phyloP scores from a whole-genome alignment of 2,113 vertebrate genomes.

The Amblyornis subalaris region DNA sequence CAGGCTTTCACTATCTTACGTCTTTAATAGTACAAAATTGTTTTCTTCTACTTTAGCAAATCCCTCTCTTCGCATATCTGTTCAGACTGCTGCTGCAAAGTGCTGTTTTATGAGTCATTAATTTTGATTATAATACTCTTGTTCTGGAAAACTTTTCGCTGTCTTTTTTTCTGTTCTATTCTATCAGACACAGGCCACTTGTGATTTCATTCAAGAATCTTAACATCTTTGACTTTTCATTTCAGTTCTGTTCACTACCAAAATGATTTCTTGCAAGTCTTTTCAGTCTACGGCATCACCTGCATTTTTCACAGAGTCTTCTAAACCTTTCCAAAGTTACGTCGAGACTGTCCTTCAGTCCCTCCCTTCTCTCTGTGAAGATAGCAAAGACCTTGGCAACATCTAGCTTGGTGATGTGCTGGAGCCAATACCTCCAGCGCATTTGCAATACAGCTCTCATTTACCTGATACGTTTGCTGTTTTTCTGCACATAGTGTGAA shows the following conservation, averaged over 20 bases:
- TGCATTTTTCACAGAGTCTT: neutral
- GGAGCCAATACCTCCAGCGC: neutral
- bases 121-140: neutral
- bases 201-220: neutral
- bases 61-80: neutral
- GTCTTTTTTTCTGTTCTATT: neutral
- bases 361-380: neutral
- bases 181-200: neutral
- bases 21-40: neutral
- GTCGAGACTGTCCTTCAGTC: neutral
- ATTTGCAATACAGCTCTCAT: neutral
- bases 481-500: neutral
- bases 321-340: neutral
- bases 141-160: neutral
- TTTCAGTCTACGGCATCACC: neutral
- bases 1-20: neutral
- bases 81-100: neutral
- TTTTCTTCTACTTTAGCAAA: constrained; percentile 6
- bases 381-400: neutral
- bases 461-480: neutral
- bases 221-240: neutral
- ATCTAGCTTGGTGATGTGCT: neutral
- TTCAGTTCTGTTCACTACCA: neutral
- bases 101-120: neutral
- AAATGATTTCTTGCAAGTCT: neutral